A percentile compares a stretch with the other conserved stretches of the same genome.
Evolutionary conservation across 2,113 vertebrate genomes (phyloP).

Genomic region (Misgurnus mizolepis): DNA sequence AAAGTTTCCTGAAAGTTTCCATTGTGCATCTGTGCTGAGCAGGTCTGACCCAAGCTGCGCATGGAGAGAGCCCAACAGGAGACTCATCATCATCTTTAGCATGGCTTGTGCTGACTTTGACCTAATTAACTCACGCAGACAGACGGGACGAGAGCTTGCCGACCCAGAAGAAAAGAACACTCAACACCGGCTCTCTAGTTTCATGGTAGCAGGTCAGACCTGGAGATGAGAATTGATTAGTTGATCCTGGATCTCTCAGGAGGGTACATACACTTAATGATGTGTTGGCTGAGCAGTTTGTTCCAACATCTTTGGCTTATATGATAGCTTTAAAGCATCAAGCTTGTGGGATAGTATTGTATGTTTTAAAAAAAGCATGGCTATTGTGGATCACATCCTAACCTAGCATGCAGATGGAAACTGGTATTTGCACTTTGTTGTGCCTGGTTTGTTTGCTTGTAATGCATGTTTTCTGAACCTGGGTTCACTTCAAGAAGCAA

Average conservation of each 20-base stretch:
- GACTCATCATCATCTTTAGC: slow-evolving; percentile 46
- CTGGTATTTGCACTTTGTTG: too few relatives aligned
- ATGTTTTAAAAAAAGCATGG: too few relatives aligned
- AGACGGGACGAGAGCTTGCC: slow-evolving; percentile 13
- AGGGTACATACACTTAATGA: neutral
- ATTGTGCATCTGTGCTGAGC: neutral
- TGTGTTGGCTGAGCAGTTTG: slow-evolving; percentile 32
- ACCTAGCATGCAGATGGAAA: too few relatives aligned
- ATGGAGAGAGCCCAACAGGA: slow-evolving; percentile 20
- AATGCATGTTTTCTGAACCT: too few relatives aligned
- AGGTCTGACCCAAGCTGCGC: neutral
- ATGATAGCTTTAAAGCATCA: neutral
- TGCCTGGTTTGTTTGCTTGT: too few relatives aligned
- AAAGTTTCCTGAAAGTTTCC: too few relatives aligned
- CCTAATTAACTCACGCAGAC: slow-evolving; percentile 36
- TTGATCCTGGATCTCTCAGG: slow-evolving; percentile 10
- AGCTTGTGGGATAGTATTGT: neutral
- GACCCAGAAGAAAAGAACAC: slow-evolving; percentile 36
- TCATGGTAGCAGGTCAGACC: slow-evolving; percentile 22
- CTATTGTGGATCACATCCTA: too few relatives aligned
- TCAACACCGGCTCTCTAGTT: slow-evolving; percentile 4
- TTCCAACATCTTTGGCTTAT: neutral
- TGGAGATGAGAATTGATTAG: slow-evolving; percentile 42
- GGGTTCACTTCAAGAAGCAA: too few relatives aligned
- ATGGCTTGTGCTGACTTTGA: neutral